Base-by-base conservation (phyloP, 1,140 invertebrate genomes). In the Nomia melanderi region DNA sequence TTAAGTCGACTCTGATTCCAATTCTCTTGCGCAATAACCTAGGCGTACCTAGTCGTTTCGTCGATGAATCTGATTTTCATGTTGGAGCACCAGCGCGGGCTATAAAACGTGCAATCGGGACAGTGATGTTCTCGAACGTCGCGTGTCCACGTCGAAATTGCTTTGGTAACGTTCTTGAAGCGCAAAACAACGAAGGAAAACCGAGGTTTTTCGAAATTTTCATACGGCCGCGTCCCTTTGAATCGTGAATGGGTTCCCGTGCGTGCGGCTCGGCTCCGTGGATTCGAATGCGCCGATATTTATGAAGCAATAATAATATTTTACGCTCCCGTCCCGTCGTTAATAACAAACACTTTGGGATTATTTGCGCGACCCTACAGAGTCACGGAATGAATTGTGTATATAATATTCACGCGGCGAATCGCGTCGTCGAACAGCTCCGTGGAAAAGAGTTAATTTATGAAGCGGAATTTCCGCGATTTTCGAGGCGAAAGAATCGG, bases 331-430 rank as follows among this genome's bases (percentile, higher is more conserved):
- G 29, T 12, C 2, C 17, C 23, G 29, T 69, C 63, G 41, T 76
- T 76, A 76, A 76, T 76, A 69, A 76, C 65, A 76, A 69, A 76
- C 69, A 59, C 41, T 47, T 76, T 60, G 54, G 7, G 65, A 76
- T 69, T 76, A 69, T 69, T 76, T 76, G n/a, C 54, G 23, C 41
- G 65, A 69, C 47, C 59, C 69, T 69, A 69, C 36, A 50, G 39
- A 17, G 14, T 4, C 14, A 12, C 14, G 5, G 6, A 47, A 59
- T 27, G 64, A 69, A 27, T 36, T 29, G 54, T 69, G 59, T 59
- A 50, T 67, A 76, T 76, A 76, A 69, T 69, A 59, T 36, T 36
- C 56, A 41, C 17, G 23, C n/a, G n/a, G 27, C 17, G 14, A 36
- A 14, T 29, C 12, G n/a, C n/a, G 14, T 11, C 0, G 31, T 17